Percentiles rank a stretch among this genome's conserved stretches.
phyloP scores from a whole-genome alignment of 2,113 vertebrate species.

The Callionymus lyra region DNA sequence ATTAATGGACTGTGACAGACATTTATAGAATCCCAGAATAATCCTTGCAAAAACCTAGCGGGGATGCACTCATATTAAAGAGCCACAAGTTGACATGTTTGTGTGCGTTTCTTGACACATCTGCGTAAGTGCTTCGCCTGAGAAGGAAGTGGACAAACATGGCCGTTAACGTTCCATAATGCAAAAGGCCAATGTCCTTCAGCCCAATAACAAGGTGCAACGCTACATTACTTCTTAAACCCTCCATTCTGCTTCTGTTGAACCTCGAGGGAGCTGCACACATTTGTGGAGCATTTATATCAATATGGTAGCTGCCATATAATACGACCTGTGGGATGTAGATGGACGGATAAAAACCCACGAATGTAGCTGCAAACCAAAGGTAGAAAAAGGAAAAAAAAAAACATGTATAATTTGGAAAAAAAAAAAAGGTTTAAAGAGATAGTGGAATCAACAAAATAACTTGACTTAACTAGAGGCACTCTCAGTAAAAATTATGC shows the following conservation, averaged over 20 bases:
- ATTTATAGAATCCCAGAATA: not conserved
- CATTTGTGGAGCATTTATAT: constrained; percentile 65
- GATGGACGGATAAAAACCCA: constrained; percentile 26
- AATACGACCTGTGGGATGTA: constrained; percentile 37
- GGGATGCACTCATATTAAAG: constrained; percentile 1
- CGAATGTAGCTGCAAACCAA: constrained; percentile 6
- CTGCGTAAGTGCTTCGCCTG: constrained; percentile 19
- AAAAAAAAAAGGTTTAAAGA: too few species aligned
- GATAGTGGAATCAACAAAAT: too few species aligned
- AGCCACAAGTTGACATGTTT: too few species aligned
- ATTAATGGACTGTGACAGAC: not conserved
- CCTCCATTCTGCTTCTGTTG: constrained; percentile 40
- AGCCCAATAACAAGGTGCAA: constrained; percentile 64
- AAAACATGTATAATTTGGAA: too few species aligned
- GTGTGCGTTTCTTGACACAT: constrained; percentile 12
- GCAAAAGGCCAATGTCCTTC: constrained; percentile 59
- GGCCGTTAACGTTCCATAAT: constrained; percentile 48
- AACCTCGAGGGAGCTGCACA: constrained; percentile 49
- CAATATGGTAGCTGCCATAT: constrained; percentile 47
- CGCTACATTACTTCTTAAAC: constrained; percentile 66
- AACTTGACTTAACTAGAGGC: too few species aligned
- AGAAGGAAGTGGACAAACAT: constrained; percentile 3
- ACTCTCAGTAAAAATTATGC: too few species aligned
- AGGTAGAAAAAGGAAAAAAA: not conserved
- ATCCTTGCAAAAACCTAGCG: not conserved